Evolutionary conservation across 2,888 invertebrate species (phyloP).

Genomic region (Macaria liturata): DNA sequence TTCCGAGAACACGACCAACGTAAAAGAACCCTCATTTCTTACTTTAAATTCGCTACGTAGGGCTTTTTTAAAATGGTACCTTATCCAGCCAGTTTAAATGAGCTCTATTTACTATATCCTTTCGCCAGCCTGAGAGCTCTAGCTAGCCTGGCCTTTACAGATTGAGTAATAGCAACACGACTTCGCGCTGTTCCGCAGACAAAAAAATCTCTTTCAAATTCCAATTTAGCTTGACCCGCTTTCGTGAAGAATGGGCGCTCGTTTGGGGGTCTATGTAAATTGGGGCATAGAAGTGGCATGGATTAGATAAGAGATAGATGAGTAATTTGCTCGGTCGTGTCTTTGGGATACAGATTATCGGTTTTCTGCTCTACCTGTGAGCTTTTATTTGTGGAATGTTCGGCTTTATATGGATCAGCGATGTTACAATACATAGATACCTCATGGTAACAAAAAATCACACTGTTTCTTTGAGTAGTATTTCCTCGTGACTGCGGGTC

Average conservation of each 20-base stretch:
- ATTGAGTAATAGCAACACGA: neutral
- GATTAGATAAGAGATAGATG: constrained; percentile 28
- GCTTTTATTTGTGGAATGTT: constrained; percentile 21
- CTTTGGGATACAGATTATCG: constrained; percentile 8
- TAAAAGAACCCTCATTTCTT: constrained; percentile 2
- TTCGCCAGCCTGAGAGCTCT: constrained; percentile 11
- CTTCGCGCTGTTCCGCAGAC: neutral
- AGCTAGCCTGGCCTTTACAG: neutral
- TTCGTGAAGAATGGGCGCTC: constrained; percentile 2
- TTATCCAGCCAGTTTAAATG: constrained; percentile 14
- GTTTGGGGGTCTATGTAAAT: constrained; percentile 12
- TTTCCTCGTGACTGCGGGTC: too few relatives aligned
- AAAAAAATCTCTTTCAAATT: neutral
- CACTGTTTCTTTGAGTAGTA: too few relatives aligned
- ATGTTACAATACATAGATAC: too few relatives aligned
- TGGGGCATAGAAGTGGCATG: constrained; percentile 18
- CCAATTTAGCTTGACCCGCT: constrained; percentile 16
- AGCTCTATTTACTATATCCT: neutral
- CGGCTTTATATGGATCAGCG: constrained; percentile 4
- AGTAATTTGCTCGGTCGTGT: constrained; percentile 26
- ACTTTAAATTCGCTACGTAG: constrained; percentile 2
- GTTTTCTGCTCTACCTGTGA: constrained; percentile 22
- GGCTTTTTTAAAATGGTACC: constrained; percentile 21
- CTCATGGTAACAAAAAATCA: too few relatives aligned
- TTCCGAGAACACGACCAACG: constrained; percentile 8